Evolutionary conservation across 2,113 vertebrate species (phyloP).

Genomic region (Chrysemys picta): DNA sequence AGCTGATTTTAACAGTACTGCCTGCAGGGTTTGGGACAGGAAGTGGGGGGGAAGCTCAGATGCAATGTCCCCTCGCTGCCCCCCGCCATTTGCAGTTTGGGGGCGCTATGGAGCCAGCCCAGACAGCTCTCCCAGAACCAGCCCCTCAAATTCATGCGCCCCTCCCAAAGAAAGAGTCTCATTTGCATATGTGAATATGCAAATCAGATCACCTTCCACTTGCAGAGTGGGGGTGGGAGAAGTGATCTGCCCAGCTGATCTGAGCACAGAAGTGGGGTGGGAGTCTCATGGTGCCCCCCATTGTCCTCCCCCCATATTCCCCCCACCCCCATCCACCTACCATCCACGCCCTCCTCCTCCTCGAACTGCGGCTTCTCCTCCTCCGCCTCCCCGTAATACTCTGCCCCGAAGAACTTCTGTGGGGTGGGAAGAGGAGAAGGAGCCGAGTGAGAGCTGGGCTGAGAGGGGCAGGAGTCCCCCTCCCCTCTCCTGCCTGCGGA

Average conservation of each 20-base stretch:
- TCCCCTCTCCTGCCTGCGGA: too few relatives aligned
- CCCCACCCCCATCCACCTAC: slow-evolving; percentile 55
- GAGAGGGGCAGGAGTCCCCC: background rate
- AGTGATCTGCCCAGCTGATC: too few relatives aligned
- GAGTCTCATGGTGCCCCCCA: too few relatives aligned
- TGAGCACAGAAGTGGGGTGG: too few relatives aligned
- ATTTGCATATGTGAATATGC: background rate
- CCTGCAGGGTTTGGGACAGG: background rate
- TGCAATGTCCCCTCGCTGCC: too few relatives aligned
- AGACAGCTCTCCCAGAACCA: too few relatives aligned
- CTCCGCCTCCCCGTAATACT: slow-evolving; percentile 84
- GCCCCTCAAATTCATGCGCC: background rate
- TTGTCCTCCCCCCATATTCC: too few relatives aligned
- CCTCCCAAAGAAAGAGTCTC: background rate
- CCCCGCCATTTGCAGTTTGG: background rate
- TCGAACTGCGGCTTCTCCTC: slow-evolving; percentile 91
- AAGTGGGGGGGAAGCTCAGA: background rate
- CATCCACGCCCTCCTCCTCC: slow-evolving; percentile 84
- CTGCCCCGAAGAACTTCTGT: slow-evolving; percentile 86
- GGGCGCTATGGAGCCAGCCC: too few relatives aligned
- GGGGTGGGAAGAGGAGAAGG: background rate
- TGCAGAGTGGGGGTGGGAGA: background rate
- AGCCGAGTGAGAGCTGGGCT: background rate
- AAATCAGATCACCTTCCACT: background rate
- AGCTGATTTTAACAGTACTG: background rate